phyloP scores from a whole-genome alignment of 2,113 vertebrate genomes.

The Mixornis gularis region DNA sequence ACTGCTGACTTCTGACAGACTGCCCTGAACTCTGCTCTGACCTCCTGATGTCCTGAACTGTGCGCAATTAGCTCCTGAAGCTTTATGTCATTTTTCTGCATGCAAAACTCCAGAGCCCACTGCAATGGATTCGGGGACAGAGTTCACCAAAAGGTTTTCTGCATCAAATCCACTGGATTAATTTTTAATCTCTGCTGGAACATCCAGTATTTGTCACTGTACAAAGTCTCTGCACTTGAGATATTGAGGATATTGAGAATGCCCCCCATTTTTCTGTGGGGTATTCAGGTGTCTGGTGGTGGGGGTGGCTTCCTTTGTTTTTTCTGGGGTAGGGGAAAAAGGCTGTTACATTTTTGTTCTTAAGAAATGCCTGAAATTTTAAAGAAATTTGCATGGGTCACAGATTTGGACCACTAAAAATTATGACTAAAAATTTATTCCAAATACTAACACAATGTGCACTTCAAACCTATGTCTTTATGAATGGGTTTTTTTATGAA shows the following conservation, averaged over 20 bases:
- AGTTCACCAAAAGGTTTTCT: constrained; percentile 4
- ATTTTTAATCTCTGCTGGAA: constrained; percentile 14
- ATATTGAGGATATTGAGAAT: not conserved
- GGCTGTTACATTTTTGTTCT: not conserved
- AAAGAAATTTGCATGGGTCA: not conserved
- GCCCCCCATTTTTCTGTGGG: not conserved
- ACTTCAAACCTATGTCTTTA: not conserved
- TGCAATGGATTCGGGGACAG: not conserved
- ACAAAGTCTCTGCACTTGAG: not conserved
- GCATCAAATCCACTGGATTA: not conserved
- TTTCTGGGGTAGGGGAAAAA: not conserved
- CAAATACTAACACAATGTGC: not conserved
- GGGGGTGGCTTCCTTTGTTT: fast-evolving
- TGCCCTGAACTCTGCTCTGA: not conserved
- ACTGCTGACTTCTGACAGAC: not conserved
- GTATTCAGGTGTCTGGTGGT: fast-evolving
- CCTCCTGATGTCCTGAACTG: not conserved
- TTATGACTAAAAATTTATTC: not conserved
- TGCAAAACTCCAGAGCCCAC: not conserved
- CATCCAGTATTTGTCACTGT: not conserved
- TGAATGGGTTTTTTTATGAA: not conserved
- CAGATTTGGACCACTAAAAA: not conserved
- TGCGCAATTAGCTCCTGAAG: not conserved
- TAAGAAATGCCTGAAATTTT: not conserved
- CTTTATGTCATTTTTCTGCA: not conserved